Base-by-base conservation (phyloP, 2,797 vertebrate species). In the Sebastiscus albofasciatus region DNA sequence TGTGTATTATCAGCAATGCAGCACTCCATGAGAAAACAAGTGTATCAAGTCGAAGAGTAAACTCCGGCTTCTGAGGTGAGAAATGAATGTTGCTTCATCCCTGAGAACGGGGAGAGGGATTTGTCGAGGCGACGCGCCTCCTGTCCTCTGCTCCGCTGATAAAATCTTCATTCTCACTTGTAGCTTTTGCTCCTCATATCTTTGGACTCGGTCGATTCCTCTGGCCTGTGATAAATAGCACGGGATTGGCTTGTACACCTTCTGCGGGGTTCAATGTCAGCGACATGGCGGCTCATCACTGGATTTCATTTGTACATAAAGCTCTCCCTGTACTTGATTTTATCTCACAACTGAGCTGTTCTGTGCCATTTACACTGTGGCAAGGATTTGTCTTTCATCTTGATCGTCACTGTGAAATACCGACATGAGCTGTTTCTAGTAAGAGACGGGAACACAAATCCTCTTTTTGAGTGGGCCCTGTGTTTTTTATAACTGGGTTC, bases 121-220 rank as follows among this genome's bases (percentile, higher is more conserved):
- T 86, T 86, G 83, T 75, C 33, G 78, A 82, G 75, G 80, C 68
- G 61, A 46, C 24, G 20, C 16, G 31, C 80, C 76, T 78, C 72
- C 83, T 66, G 85, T 87, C 78, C 78, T 79, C 77, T 27, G 65
- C 80, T 84, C 62, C 12, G 67, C 84, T 71, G 91, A 93, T 94
- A 92, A 77, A 66, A 90, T 93, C 92, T 90, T 65, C 70, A 77
- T 89, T 52, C 89, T 91, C 84, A 81, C 90, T 89, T 83, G 87
- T 72, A 68, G 82, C 87, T 84, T 84, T 68, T 80, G 84, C 84
- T 81, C 52, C 84, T 87, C 89, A 72, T 91, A 93, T 92, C 92
- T 89, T 79, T 75, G 74, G 81, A 67, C 75, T 67, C 60, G 27
- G 75, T 83, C 61, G 69, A 87, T 85, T 84, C 85, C 81, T 86